Conservation (phyloP, 2,113 vertebrate species). For the Vidua chalybeata region DNA sequence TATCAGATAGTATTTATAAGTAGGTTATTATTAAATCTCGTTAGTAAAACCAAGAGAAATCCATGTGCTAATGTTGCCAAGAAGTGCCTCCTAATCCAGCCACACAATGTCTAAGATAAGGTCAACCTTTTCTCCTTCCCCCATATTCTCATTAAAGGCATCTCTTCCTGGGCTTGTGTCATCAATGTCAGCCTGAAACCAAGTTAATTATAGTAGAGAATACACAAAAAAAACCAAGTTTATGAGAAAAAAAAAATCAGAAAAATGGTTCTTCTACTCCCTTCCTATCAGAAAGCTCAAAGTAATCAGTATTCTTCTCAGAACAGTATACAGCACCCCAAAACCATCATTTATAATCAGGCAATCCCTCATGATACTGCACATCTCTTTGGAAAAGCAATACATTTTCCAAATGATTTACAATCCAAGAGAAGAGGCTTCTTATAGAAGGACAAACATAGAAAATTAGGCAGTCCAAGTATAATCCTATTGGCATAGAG, state of each 20-base stretch:
- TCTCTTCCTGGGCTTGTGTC: not conserved
- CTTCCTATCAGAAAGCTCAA: not conserved
- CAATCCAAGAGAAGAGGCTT: not conserved
- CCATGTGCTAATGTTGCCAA: not conserved
- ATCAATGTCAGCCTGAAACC: not conserved
- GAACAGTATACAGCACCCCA: not conserved
- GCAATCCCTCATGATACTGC: not conserved
- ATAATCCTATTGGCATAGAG: not conserved
- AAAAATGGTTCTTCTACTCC: not conserved
- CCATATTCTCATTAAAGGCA: not conserved
- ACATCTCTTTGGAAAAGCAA: not conserved
- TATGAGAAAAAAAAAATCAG: not conserved
- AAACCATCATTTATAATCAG: not conserved
- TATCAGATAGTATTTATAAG: not conserved
- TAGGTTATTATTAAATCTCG: not conserved
- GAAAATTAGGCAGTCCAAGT: not conserved
- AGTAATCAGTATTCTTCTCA: not conserved
- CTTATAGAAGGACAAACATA: not conserved
- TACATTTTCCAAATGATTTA: not conserved
- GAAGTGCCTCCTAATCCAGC: not conserved
- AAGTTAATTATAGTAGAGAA: not conserved
- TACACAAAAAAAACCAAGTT: not conserved
- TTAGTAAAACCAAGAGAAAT: not conserved
- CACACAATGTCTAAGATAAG: not conserved
- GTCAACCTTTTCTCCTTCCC: not conserved